phyloP scores from a whole-genome alignment of 2,888 invertebrate genomes.

The Chrysolina haemoptera region DNA sequence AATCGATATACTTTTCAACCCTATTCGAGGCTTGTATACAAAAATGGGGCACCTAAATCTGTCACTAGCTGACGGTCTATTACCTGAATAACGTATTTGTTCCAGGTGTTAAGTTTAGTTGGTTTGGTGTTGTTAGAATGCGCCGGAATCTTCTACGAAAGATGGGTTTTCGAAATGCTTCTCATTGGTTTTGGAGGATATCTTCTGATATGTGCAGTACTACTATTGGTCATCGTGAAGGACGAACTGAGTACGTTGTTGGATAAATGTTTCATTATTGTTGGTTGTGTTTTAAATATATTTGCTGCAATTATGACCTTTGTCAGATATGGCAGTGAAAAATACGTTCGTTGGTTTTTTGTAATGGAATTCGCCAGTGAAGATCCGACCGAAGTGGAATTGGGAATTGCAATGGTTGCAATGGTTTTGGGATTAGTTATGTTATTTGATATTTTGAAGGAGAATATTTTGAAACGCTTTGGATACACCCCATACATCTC shows the following conservation, averaged over 20 bases:
- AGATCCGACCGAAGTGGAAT: not conserved
- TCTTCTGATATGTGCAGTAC: constrained; percentile 29
- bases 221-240: constrained; percentile 14
- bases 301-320: constrained; percentile 2
- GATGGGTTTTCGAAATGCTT: constrained; percentile 35
- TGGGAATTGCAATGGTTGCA: constrained; percentile 8
- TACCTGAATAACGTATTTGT: not conserved
- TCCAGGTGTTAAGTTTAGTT: constrained; percentile 31
- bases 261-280: constrained; percentile 10
- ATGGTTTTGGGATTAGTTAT: not conserved
- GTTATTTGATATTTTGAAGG: constrained; percentile 1
- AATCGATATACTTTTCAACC: no score
- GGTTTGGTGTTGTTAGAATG: constrained; percentile 28
- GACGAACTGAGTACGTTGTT: not conserved
- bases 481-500: not conserved
- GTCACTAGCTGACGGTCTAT: no score
- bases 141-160: constrained; percentile 20
- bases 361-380: not conserved
- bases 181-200: constrained; percentile 34
- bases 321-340: not conserved
- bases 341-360: not conserved
- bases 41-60: no score
- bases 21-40: no score
- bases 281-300: constrained; percentile 15
- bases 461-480: not conserved